Evolutionary conservation across 2,113 vertebrate species (phyloP).

Genomic region (Crotalus tigris): DNA sequence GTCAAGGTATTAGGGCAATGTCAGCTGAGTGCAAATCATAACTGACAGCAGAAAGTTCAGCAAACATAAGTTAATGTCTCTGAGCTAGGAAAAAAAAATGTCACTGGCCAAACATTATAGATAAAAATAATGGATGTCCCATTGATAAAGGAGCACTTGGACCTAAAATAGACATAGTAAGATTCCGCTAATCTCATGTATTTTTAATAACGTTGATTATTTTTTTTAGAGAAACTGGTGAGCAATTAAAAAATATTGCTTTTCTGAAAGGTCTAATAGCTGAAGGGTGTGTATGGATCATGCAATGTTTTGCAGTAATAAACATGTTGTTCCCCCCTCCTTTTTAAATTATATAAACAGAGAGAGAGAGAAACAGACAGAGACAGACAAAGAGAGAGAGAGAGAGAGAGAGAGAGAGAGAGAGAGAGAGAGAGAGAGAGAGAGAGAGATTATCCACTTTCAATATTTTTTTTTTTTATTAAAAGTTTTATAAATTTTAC

Average conservation of each 20-base stretch:
- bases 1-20: background rate
- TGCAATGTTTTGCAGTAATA: background rate
- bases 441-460: background rate
- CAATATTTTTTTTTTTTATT: no score
- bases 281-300: background rate
- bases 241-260: background rate
- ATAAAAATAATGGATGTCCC: background rate
- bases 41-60: background rate
- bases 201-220: background rate
- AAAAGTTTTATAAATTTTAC: no score
- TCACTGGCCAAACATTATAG: no score
- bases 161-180: background rate
- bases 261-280: slow-evolving; percentile 5
- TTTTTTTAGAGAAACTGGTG: background rate
- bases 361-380: no score
- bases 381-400: accelerated
- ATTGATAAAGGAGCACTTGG: background rate
- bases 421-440: accelerated
- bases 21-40: background rate
- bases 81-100: background rate
- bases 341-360: background rate
- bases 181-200: background rate
- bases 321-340: background rate
- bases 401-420: no score
- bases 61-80: background rate